Conservation (phyloP, 2,888 invertebrate genomes). For the Coronaproctus castanopsis region DNA sequence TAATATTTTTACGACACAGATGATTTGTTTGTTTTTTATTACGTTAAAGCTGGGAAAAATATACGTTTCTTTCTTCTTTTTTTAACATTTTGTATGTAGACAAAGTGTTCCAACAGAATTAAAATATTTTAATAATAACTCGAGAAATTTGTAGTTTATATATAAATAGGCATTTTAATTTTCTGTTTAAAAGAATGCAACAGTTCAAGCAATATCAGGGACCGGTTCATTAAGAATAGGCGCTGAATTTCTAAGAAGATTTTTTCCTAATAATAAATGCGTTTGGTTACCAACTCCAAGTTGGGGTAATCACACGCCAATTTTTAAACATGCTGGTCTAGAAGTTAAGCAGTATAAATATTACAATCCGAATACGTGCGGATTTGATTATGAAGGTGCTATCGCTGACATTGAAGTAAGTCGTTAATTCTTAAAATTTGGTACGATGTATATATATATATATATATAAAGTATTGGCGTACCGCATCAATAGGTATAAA, state of each 20-base stretch:
- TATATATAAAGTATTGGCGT: too few species aligned
- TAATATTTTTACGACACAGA: too few species aligned
- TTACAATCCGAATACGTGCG: conserved; percentile 81
- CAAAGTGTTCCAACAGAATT: too few species aligned
- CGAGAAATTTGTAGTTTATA: too few species aligned
- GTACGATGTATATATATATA: too few species aligned
- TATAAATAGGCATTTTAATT: too few species aligned
- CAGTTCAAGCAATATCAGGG: conserved; percentile 75
- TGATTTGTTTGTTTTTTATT: too few species aligned
- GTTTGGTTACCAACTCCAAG: conserved; percentile 79
- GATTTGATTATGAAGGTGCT: conserved; percentile 76
- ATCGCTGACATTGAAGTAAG: conserved; percentile 68
- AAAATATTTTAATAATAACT: too few species aligned
- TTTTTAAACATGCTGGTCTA: conserved; percentile 74
- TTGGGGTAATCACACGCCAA: conserved; percentile 95
- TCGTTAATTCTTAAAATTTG: conserved; percentile 20
- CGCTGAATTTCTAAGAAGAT: conserved; percentile 62
- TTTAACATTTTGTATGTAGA: too few species aligned
- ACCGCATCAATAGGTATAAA: too few species aligned
- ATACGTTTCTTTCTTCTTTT: too few species aligned
- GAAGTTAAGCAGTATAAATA: conserved; percentile 78
- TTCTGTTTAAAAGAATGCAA: conserved; percentile 34
- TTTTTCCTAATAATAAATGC: conserved; percentile 57
- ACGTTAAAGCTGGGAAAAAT: too few species aligned
- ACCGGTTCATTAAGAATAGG: conserved; percentile 92